A percentile compares a stretch with the other conserved stretches of the same genome.
Conservation (phyloP, 1,140 invertebrate genomes). For the Sitobion miscanthi region DNA sequence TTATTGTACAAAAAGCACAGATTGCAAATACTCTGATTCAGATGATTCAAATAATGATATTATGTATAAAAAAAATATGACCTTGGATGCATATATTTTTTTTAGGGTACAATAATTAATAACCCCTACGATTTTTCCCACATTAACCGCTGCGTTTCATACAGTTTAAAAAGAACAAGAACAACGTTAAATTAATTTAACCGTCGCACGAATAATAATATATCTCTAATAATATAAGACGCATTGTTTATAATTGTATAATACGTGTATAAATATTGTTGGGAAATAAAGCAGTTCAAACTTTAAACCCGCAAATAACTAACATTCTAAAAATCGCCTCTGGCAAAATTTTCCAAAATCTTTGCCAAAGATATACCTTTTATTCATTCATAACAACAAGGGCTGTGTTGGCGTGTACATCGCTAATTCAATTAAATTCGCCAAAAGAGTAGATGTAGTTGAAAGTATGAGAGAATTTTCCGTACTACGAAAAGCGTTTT, state of each 20-base stretch:
- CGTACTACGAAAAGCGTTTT: background rate
- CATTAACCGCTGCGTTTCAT: too few relatives aligned
- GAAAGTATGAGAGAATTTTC: background rate
- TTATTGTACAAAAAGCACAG: too few relatives aligned
- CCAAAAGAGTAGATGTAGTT: background rate
- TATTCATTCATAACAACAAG: background rate
- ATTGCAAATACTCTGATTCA: too few relatives aligned
- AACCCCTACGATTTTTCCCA: too few relatives aligned
- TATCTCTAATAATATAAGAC: background rate
- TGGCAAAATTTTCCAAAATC: background rate
- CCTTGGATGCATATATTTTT: too few relatives aligned
- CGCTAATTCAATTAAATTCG: background rate
- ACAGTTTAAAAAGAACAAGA: background rate
- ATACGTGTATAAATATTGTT: background rate
- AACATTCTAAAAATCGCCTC: background rate
- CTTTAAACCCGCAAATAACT: background rate
- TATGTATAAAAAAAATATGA: too few relatives aligned
- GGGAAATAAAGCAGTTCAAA: background rate
- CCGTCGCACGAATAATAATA: background rate
- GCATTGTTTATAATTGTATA: background rate
- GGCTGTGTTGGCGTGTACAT: background rate
- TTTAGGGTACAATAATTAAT: too few relatives aligned
- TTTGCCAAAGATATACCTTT: slow-evolving; percentile 17
- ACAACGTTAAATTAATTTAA: background rate
- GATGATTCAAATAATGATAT: too few relatives aligned